Percentiles rank a stretch among this genome's conserved stretches.
These are phyloP conservation scores for Achroia grisella DNA, from an alignment of 1,140 invertebrate species.

Conservation along the genomic window DNA sequence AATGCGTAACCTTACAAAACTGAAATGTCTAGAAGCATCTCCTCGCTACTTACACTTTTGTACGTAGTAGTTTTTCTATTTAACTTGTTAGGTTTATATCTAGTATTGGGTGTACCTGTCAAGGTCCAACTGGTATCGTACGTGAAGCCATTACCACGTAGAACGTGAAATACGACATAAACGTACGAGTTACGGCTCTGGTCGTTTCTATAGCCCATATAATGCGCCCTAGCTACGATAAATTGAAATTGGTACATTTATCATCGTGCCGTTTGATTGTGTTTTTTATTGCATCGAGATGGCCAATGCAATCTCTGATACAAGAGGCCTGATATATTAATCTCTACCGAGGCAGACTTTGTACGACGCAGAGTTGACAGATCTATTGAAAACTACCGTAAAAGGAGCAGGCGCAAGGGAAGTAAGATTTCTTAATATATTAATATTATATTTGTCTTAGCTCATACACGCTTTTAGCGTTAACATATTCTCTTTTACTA, in stretches of 20 bases:
- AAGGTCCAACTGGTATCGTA: conserved; percentile 27
- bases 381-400: too few species aligned
- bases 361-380: too few species aligned
- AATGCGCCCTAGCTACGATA: conserved; percentile 31
- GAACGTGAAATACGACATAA: conserved; percentile 46
- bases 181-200: conserved; percentile 33
- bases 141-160: conserved; percentile 35
- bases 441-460: too few species aligned
- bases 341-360: too few species aligned
- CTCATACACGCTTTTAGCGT: too few species aligned
- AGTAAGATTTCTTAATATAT: too few species aligned
- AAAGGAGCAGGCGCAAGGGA: too few species aligned
- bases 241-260: conserved; percentile 44
- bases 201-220: conserved; percentile 32
- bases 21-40: too few species aligned
- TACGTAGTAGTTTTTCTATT: conserved; percentile 23
- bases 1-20: too few species aligned
- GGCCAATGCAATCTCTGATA: neutral
- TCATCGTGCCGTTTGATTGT: conserved; percentile 34
- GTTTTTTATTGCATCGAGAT: conserved; percentile 21
- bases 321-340: too few species aligned
- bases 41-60: too few species aligned
- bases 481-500: too few species aligned
- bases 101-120: conserved; percentile 12
- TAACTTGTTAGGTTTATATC: conserved; percentile 10